phyloP scores from a whole-genome alignment of 35 echinoderm and acorn worm genomes.

The Heliocidaris erythrogramma region DNA sequence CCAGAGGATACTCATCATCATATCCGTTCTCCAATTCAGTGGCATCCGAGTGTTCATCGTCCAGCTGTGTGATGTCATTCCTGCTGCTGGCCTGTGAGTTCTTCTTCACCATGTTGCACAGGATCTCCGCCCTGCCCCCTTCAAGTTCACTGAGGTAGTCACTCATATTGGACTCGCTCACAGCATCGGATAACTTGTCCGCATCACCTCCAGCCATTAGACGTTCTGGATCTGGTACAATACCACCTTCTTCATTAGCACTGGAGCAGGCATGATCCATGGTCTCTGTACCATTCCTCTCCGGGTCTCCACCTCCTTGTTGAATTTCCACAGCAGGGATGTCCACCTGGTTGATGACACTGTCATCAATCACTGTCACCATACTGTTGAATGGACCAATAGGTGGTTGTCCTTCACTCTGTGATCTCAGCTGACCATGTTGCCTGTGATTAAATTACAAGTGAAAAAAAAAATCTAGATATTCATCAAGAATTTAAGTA shows the following conservation, averaged over 20 bases:
- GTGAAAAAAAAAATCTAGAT: background rate
- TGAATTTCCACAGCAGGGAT: slow-evolving; percentile 3
- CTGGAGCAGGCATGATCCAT: background rate
- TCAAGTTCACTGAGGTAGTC: slow-evolving; percentile 68
- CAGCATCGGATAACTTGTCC: background rate
- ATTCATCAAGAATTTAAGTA: background rate
- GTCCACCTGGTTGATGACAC: slow-evolving; percentile 15
- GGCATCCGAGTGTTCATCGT: slow-evolving; percentile 35
- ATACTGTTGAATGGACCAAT: slow-evolving; percentile 18
- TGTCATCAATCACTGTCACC: slow-evolving; percentile 1
- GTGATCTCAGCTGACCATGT: slow-evolving; percentile 14
- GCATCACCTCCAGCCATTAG: background rate
- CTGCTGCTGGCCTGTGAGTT: slow-evolving; percentile 42
- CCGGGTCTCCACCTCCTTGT: background rate
- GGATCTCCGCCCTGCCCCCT: slow-evolving; percentile 67
- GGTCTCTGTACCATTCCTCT: background rate
- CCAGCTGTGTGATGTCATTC: slow-evolving; percentile 31
- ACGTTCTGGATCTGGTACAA: background rate
- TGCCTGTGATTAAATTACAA: background rate
- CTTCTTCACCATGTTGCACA: slow-evolving; percentile 79
- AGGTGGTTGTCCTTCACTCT: background rate
- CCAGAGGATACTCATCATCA: background rate
- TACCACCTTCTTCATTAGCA: background rate
- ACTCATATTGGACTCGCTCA: slow-evolving; percentile 64
- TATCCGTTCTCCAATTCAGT: slow-evolving; percentile 30